These are phyloP conservation scores for Heteronetta atricapilla DNA, from an alignment of 2,113 vertebrate genomes.

Conservation along the genomic window DNA sequence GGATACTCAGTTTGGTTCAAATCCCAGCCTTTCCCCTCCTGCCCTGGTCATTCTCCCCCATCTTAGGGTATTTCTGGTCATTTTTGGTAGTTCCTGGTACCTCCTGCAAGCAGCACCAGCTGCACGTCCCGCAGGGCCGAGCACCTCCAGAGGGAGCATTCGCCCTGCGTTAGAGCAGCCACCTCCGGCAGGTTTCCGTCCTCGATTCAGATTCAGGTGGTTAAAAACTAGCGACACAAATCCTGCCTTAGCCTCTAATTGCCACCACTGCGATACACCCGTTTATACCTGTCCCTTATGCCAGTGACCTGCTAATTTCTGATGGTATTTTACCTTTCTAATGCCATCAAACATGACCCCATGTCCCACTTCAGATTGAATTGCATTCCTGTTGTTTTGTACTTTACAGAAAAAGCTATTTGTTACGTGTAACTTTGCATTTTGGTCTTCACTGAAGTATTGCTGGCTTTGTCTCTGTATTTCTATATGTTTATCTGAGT, in stretches of 20 bases:
- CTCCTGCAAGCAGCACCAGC: neutral
- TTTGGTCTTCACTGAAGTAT: neutral
- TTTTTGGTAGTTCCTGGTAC: neutral
- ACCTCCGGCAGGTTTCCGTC: neutral
- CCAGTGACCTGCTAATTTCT: neutral
- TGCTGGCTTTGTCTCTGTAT: neutral
- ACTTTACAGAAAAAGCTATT: neutral
- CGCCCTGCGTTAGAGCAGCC: neutral
- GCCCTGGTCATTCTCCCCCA: neutral
- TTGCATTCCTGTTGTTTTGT: neutral
- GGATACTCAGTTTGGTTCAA: neutral
- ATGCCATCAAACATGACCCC: neutral
- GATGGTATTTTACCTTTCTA: neutral
- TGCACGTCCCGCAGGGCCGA: rapidly evolving
- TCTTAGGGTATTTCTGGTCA: neutral
- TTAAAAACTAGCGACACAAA: neutral
- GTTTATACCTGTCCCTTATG: neutral
- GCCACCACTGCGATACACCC: neutral
- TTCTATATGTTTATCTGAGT: neutral
- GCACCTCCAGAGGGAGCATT: constrained; percentile 69
- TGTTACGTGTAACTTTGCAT: neutral
- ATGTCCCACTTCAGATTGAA: neutral
- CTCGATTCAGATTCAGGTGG: rapidly evolving
- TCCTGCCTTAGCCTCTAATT: neutral
- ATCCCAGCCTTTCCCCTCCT: neutral